Base-by-base conservation (phyloP, 1,140 invertebrate genomes). In the Doryteuthis pealeii region DNA sequence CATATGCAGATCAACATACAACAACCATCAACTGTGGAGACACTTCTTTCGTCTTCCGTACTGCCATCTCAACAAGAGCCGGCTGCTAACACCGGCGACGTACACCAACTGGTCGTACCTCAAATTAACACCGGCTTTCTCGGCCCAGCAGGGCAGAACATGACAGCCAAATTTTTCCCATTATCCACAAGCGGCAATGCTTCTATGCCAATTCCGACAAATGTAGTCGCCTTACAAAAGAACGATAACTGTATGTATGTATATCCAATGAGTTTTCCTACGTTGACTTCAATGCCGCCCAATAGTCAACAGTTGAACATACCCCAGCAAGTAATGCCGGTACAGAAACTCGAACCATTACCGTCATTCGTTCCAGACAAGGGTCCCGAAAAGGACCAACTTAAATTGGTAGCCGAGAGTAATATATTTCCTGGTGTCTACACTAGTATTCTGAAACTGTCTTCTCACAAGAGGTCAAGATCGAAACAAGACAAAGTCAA, bases 401-500 rank as follows among this genome's bases (percentile, higher is more conserved):
- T 85, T 83, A 85, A 84, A 75, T 73, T 85, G 5, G 77, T 85
- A 26, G 81, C 82, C 18, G 84, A 85, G 70, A 84, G 84, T 68
- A 82, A 79, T 0, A 75, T 79, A 15, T 79, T 81, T 65, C 82
- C 81, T 31, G 84, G 83, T 2, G 84, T 85, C 2, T 85, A 85
- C 75, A 85, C 84, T 5, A 85, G 84, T 74, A 84, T 84, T 28
- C 76, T 85, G 30, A 85, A 85, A 74, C 76, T 85, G 22, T 83
- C 84, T 14, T 84, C 83, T 81, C 83, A 82, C 71, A 75, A 80
- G 40, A 72, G 84, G 54, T 80, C 83, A 26, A 73, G 84, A 33
- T 81, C 79, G 5, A 83, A 80, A 40, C 65, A 72, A 6, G 66
- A 75, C 18, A 71, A 74, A 70, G 65, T 54, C 22, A 74, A 69